Base-by-base conservation (phyloP, 2,113 vertebrate species). In the Rhipidura dahli region DNA sequence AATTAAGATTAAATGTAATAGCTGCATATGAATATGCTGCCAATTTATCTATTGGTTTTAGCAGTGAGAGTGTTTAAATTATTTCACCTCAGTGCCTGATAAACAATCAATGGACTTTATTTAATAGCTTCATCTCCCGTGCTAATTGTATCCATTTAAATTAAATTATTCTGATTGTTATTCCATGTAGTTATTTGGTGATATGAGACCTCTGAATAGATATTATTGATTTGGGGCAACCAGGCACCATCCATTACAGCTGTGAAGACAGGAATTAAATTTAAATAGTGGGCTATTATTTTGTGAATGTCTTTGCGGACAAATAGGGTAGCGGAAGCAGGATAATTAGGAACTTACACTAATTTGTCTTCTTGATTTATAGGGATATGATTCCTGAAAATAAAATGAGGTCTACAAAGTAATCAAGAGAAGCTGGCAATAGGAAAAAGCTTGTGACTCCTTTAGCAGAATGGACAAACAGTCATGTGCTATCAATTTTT, bases 101-200 rank as follows among this genome's bases (percentile, higher is more conserved):
- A 94, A 96, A 92, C 88, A 94, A 94, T 95, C 97, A 79, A 92
- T 93, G 27, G 42, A 75, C 49, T 96, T 94, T 91, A 83, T 87
- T 94, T 83, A 94, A 93, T 83, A 70, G 66, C 59, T 96, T 94
- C 42, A 79, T 94, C 65, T 79, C 54, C 68, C 30, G 42, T 77
- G 49, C 76, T 97, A 96, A 97, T 94, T 96, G 75, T 87, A 94
- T 78, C 61, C 47, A 56, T 87, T 94, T 94, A 92, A 96, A 96
- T 95, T 54, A 94, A 96, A 96, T 93, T 92, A 95, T 94, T 92
- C 89, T 94, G 77, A 95, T 93, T 93, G 70, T 88, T 96, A 92
- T 96, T 96, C 88, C 59, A 77, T 68, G n/a, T 69, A 94, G 73
- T 89, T 76, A 94, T 94, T 92, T 76, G 68, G 64, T 78, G 83